Evolutionary conservation across 1,140 invertebrate genomes (phyloP), one percentile per base, ranked within the genome.

Genomic region (Megalopta genalis): DNA sequence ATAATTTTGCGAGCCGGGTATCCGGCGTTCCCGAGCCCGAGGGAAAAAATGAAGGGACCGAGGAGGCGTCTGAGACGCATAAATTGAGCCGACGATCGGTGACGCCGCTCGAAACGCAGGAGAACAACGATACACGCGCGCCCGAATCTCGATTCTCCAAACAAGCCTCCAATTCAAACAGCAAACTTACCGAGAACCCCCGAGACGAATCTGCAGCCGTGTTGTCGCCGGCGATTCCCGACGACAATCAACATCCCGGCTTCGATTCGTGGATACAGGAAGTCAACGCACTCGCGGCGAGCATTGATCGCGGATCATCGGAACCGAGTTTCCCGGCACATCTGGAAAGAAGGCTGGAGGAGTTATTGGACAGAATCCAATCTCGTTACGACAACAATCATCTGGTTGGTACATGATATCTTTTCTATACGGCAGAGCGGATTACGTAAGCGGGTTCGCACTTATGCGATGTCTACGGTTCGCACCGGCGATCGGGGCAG

Each of bases 11-110:
- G 7, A n/a, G 1, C 1, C 0, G 9, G 1, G 39, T 12, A 2
- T 16, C 32, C 8, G 16, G 7, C n/a, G 18, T 10, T 6, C 5
- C 4, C n/a, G 59, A 8, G 9, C 18, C 4, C 1, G 10, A n/a
- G 25, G 5, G 1, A 25, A 71, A 39, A n/a, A 37, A 18, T 7
- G 39, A 8, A 1, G 46, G 32, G 16, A 52, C 39, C 3, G 14
- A 2, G 12, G 14, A 2, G 12, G 8, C 64, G 3, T 23, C 18
- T 12, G 39, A 39, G 10, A 52, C 5, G 16, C 27, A 23, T 8
- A 72, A 25, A 64, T 77, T 64, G 46, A 71, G 27, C 71, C 76
- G 68, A 9, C 62, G 76, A 72, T 71, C 42, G 46, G 16, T 14
- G 27, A 7, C 14, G 1, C 25, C 18, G 27, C 12, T 7, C 1